These are phyloP conservation scores for Sebastes paucispinis DNA, from an alignment of 2,797 vertebrate species.

Conservation along the genomic window DNA sequence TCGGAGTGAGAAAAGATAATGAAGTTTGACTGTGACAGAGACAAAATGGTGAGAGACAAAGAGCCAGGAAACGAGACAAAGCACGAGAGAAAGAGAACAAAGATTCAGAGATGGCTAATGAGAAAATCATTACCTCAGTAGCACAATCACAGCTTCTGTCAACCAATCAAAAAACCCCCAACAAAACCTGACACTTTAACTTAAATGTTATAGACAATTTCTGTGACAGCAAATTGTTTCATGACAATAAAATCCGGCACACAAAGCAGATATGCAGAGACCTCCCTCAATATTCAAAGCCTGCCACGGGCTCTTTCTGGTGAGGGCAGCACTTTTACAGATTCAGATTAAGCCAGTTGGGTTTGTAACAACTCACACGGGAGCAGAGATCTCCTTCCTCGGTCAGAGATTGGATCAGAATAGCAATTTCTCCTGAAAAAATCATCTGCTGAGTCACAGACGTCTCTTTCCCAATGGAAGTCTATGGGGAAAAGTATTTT, in stretches of 20 bases:
- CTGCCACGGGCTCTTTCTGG: conserved; percentile 9
- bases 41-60: conserved; percentile 29
- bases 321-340: conserved; percentile 29
- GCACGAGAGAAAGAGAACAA: conserved; percentile 8
- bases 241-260: not conserved
- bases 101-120: conserved; percentile 19
- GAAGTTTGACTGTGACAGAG: conserved; percentile 48
- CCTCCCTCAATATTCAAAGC: conserved; percentile 9
- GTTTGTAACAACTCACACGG: not conserved
- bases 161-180: conserved; percentile 8
- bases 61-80: conserved; percentile 2
- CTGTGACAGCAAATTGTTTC: conserved; percentile 1
- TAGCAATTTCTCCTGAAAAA: too few relatives aligned
- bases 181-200: conserved; percentile 3
- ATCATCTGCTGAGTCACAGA: too few relatives aligned
- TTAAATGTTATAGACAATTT: not conserved
- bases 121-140: conserved; percentile 10
- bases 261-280: not conserved
- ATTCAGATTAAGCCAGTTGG: conserved; percentile 5
- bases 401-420: not conserved
- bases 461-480: too few relatives aligned
- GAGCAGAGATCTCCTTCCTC: not conserved
- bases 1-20: conserved; percentile 57
- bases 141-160: not conserved
- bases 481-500: too few relatives aligned